Evolutionary conservation across 1,140 invertebrate genomes (phyloP), one percentile per base, ranked within the genome.

Genomic region (Yoshiicerus persimilis): DNA sequence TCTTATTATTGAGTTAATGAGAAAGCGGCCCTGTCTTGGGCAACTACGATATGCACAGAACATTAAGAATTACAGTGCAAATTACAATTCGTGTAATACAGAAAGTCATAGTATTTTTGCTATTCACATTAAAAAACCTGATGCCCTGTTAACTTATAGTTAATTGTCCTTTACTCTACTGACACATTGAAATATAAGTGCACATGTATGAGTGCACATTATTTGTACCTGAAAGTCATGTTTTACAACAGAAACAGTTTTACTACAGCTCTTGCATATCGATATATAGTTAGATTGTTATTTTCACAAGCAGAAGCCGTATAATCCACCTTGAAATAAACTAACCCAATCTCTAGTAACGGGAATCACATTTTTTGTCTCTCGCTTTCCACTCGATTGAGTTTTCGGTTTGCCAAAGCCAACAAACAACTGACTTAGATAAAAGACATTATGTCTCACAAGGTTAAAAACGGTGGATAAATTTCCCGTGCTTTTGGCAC

Each of bases 311-410:
- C 64, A 20, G 75, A 36, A 80, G 13, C 23, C 30, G 30, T 38
- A 38, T 80, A 80, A 80, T 80, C 75, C n/a, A 80, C 75, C 75
- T 80, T 80, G 75, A 80, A 80, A 80, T 80, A 34, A 80, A 80
- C 16, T 80, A 70, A n/a, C 75, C 75, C 32, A 80, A 34, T 36
- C 75, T 80, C 75, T 34, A 80, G 75, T 80, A 80, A 80, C 75
- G 75, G 75, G 75, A 80, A 80, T 36, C 32, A 30, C 32, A 36
- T 80, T 38, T 80, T 80, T 80, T 80, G 75, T 80, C 34, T 34
- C 16, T 80, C 20, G 30, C 75, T 80, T 80, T 80, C 75, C 75
- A 80, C 75, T 80, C 75, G 75, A 80, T 80, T 80, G 75, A 80
- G 75, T 80, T 80, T 80, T 80, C 75, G 75, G 75, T 80, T 38